These are phyloP conservation scores for Drosophila virilis DNA, from an alignment of 1,140 invertebrate genomes.

Conservation along the genomic window DNA sequence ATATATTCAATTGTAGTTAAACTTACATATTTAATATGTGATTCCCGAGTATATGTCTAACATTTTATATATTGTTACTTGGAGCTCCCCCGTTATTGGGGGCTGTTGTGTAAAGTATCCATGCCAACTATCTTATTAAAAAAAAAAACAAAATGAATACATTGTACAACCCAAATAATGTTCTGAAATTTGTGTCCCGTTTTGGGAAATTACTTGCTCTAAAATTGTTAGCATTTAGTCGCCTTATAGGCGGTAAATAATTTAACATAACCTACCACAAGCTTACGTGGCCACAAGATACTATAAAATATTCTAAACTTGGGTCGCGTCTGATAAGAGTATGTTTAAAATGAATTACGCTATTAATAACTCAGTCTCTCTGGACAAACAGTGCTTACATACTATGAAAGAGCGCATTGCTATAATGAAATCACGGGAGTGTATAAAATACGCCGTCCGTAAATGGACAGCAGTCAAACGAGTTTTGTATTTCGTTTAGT, in stretches of 20 bases:
- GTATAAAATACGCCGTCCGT: constrained; percentile 25
- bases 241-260: not conserved
- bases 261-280: constrained; percentile 8
- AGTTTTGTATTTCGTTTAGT: constrained; percentile 20
- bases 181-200: not conserved
- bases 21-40: constrained; percentile 46
- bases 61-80: constrained; percentile 40
- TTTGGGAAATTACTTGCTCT: not conserved
- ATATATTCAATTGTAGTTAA: constrained; percentile 14
- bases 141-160: constrained; percentile 9
- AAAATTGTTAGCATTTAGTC: not conserved
- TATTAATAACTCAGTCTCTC: not conserved
- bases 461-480: constrained; percentile 2
- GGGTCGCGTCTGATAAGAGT: not conserved
- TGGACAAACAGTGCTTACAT: not conserved
- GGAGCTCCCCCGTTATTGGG: not conserved
- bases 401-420: constrained; percentile 12
- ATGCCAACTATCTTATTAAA: constrained; percentile 35
- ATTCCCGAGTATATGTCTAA: constrained; percentile 46
- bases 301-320: not conserved
- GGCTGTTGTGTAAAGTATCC: constrained; percentile 1
- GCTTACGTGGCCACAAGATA: not conserved
- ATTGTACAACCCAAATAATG: not conserved
- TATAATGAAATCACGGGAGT: constrained; percentile 40
- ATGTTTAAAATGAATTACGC: not conserved